Evolutionary conservation across 2,113 vertebrate species (phyloP).

Genomic region (Excalfactoria chinensis): DNA sequence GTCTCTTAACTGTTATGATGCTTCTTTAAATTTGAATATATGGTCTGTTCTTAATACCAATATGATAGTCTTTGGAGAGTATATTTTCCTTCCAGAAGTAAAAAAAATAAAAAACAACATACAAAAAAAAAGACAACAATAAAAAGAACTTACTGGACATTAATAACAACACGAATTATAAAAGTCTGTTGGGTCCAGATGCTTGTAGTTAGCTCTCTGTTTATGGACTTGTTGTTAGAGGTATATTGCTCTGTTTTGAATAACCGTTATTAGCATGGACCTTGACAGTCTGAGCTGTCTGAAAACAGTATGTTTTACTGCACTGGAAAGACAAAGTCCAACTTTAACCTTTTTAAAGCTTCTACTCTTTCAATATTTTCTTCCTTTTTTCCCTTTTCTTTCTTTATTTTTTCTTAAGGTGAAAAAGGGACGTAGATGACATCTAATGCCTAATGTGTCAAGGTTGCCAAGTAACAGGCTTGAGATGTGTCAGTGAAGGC

Average conservation of each 20-base stretch:
- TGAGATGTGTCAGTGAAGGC: constrained; percentile 10
- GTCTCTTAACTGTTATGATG: neutral
- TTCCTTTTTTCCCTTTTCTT: neutral
- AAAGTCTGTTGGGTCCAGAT: rapidly evolving
- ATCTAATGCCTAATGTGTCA: constrained; percentile 37
- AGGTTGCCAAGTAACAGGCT: constrained; percentile 54
- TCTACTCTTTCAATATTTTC: neutral
- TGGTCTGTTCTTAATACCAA: neutral
- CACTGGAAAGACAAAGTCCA: neutral
- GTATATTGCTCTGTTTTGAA: neutral
- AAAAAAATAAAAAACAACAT: rapidly evolving
- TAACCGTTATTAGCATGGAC: neutral
- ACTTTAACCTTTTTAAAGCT: neutral
- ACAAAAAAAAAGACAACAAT: neutral
- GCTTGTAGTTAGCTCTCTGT: neutral
- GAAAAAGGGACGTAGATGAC: neutral
- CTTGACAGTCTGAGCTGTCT: neutral
- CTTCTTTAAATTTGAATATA: neutral
- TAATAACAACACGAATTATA: neutral
- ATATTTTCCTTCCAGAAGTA: neutral
- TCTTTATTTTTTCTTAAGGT: neutral
- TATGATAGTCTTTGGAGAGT: neutral
- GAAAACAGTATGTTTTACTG: neutral
- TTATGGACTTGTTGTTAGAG: neutral
- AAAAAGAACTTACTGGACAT: neutral